phyloP scores from a whole-genome alignment of 1,140 invertebrate genomes.

The Condylostylus longicornis region DNA sequence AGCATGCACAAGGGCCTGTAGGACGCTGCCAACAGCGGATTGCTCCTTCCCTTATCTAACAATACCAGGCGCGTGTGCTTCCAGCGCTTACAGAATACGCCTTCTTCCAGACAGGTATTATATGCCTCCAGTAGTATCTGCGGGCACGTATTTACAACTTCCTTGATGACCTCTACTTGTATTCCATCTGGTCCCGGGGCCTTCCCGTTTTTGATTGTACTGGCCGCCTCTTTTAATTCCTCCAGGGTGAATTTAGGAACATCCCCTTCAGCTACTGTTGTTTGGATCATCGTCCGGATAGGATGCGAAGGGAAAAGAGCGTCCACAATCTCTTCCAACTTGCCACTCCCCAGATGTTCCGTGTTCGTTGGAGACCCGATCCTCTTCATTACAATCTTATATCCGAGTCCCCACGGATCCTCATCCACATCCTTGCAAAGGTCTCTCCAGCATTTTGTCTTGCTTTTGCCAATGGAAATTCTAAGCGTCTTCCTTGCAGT shows the following conservation, averaged over 20 bases:
- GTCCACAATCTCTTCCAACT: not conserved
- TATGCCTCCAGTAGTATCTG: not conserved
- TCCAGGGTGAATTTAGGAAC: constrained; percentile 8
- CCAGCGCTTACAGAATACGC: too few species aligned
- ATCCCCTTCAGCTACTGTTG: not conserved
- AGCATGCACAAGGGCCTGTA: constrained; percentile 16
- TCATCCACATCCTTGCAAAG: constrained; percentile 9
- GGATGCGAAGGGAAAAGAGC: constrained; percentile 1
- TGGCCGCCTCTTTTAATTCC: constrained; percentile 7
- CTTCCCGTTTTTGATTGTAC: constrained; percentile 9
- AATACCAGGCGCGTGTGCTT: too few species aligned
- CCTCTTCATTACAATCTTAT: constrained; percentile 9
- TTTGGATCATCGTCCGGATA: not conserved
- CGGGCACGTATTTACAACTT: constrained; percentile 1
- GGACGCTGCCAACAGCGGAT: not conserved
- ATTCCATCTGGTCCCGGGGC: constrained; percentile 15
- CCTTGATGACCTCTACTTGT: constrained; percentile 12
- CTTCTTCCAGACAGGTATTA: not conserved
- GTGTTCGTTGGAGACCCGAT: not conserved
- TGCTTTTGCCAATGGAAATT: constrained; percentile 7
- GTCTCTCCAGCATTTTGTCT: constrained; percentile 6
- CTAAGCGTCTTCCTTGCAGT: constrained; percentile 6
- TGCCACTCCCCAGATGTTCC: not conserved
- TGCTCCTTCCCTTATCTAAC: too few species aligned
- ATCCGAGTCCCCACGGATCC: constrained; percentile 13